Conservation (phyloP, 2,113 vertebrate species). For the Gymnogyps californianus region DNA sequence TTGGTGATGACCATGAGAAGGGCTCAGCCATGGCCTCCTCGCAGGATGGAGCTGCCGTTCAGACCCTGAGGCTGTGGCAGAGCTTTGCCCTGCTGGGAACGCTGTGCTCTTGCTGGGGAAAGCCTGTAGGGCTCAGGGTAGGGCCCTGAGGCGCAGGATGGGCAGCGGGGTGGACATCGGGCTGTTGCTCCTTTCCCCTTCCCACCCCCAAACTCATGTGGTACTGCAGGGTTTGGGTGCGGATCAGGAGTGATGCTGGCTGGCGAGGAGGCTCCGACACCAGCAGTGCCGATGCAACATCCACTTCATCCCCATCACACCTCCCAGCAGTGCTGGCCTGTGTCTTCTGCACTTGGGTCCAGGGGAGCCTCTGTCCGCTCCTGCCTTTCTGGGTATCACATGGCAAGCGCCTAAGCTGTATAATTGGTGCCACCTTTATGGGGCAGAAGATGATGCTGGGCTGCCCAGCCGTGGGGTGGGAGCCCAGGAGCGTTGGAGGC, state of each 20-base stretch:
- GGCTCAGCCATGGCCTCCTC: background rate
- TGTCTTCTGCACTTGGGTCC: background rate
- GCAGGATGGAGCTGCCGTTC: background rate
- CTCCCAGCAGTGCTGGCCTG: background rate
- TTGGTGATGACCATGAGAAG: background rate
- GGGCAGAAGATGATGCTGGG: background rate
- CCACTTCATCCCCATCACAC: background rate
- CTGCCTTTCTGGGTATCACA: accelerated
- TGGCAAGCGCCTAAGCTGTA: background rate
- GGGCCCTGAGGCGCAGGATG: too few relatives aligned
- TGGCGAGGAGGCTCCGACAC: background rate
- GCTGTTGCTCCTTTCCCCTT: background rate
- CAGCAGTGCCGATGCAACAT: accelerated
- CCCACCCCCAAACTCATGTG: background rate
- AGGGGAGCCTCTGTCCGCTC: background rate
- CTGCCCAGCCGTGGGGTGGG: background rate
- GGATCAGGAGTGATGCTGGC: background rate
- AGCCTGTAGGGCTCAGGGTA: background rate
- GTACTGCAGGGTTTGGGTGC: background rate
- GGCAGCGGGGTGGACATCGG: background rate
- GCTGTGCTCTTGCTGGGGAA: background rate
- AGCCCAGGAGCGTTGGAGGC: background rate
- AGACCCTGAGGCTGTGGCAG: background rate
- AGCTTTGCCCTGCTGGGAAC: background rate
- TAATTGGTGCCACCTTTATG: background rate